Base-by-base conservation (phyloP, 2,113 vertebrate species). In the Grallaria varia region DNA sequence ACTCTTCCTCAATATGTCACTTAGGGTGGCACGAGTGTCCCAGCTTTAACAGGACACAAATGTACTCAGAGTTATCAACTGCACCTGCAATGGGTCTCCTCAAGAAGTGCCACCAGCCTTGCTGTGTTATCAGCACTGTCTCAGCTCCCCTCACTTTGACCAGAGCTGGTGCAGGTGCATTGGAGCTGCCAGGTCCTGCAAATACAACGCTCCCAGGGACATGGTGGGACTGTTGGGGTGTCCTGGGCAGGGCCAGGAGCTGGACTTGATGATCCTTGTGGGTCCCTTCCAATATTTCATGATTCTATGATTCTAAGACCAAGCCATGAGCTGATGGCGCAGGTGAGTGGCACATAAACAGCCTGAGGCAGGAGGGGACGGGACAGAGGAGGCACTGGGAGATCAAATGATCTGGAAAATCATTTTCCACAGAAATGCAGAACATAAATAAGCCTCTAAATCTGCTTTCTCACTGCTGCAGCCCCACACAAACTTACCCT, bases 401-500 rank as follows among this genome's bases (percentile, higher is more conserved):
- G 55, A 47, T 53, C 10, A 74, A 82, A 39, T 5, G 35, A 84
- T 33, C 42, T 77, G 59, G 49, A 69, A 31, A 69, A 76, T 40
- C 3, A 10, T 47, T 74, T 59, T 28, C 71, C 71, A 39, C n/a
- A 77, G 49, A 69, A 69, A 83, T 3, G 18, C 50, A 63, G 67
- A 30, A 39, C 23, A 35, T 27, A 9, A 10, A 4, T 16, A 66
- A 90, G 45, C n/a, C 50, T 40, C 71, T 79, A n/a, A 45, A 53
- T 1, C 14, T 85, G 72, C 37, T 42, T 27, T 56, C 52, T 53
- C 50, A 37, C 10, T 40, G 44, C 80, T 81, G 42, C 80, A 80
- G 82, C 50, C 59, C 66, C 49, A 63, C 47, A 52, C 33, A 74
- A 6, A 95, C 91, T 59, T 92, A 99, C 99, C 98, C 98, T 14